phyloP scores from a whole-genome alignment of 23 tunicate species.

The Clavelina lepadiformis region DNA sequence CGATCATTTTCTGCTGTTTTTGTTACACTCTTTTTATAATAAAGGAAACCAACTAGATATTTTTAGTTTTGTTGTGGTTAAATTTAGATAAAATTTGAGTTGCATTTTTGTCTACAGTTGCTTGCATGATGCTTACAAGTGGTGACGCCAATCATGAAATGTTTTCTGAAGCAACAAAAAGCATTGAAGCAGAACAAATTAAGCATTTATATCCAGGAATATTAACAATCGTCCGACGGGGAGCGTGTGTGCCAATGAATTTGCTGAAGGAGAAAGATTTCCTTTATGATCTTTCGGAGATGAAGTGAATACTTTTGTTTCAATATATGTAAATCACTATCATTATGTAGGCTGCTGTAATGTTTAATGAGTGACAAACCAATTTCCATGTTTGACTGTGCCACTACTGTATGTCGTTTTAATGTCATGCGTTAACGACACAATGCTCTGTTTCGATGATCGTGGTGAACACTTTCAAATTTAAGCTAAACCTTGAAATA shows the following conservation, averaged over 20 bases:
- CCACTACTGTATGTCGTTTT: too few relatives aligned
- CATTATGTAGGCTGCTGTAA: neutral
- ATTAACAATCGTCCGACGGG: conserved; percentile 27
- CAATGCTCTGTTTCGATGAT: too few relatives aligned
- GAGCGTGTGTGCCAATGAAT: conserved; percentile 40
- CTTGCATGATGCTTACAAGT: conserved; percentile 21
- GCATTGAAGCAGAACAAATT: conserved; percentile 10
- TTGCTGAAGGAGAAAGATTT: conserved; percentile 40
- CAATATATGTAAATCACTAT: neutral
- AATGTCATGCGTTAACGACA: too few relatives aligned
- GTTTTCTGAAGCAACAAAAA: conserved; percentile 19
- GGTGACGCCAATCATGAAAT: conserved; percentile 3
- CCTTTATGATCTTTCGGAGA: conserved; percentile 33
- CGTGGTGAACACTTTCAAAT: too few relatives aligned
- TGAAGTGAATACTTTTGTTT: conserved; percentile 25
- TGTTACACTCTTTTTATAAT: too few relatives aligned
- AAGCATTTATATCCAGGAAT: conserved; percentile 62
- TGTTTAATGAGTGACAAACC: too few relatives aligned
- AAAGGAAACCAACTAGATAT: too few relatives aligned
- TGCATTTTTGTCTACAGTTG: conserved; percentile 56
- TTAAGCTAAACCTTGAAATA: too few relatives aligned
- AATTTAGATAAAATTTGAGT: too few relatives aligned
- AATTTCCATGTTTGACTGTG: too few relatives aligned
- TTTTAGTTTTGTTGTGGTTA: too few relatives aligned
- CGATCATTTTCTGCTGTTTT: too few relatives aligned